A percentile compares a stretch with the other conserved stretches of the same genome.
phyloP scores from a whole-genome alignment of 2,113 vertebrate species.

The Phalacrocorax carbo region DNA sequence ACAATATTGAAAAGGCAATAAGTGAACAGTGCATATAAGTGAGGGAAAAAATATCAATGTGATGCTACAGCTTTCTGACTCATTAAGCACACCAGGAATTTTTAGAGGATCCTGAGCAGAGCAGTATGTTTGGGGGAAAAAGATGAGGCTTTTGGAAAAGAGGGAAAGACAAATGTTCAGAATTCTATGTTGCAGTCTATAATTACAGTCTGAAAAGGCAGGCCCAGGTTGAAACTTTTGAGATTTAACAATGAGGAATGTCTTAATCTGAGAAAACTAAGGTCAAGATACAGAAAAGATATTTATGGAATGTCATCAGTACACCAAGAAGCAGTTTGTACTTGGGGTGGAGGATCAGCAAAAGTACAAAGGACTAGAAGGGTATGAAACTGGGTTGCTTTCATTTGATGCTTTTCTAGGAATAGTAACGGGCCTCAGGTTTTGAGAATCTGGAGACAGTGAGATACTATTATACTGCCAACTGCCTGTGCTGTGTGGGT shows the following conservation, averaged over 20 bases:
- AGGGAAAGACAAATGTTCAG: not conserved
- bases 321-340: not conserved
- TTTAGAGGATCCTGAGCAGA: not conserved
- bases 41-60: not conserved
- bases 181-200: not conserved
- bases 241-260: not conserved
- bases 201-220: not conserved
- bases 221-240: not conserved
- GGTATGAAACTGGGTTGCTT: not conserved
- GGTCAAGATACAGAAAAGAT: not conserved
- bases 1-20: not conserved
- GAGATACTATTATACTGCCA: not conserved
- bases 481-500: not conserved
- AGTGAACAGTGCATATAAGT: not conserved
- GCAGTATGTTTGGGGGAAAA: not conserved
- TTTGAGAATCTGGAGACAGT: not conserved
- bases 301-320: not conserved
- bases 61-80: not conserved
- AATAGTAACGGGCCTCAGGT: not conserved
- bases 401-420: not conserved
- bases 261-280: not conserved
- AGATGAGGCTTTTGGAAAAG: not conserved
- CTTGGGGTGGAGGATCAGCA: not conserved
- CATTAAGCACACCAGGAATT: not conserved
- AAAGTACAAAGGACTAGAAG: not conserved